Evolutionary conservation across 2,113 vertebrate species (phyloP), one percentile per base, ranked within the genome.

Genomic region (Brachypteracias leptosomus): DNA sequence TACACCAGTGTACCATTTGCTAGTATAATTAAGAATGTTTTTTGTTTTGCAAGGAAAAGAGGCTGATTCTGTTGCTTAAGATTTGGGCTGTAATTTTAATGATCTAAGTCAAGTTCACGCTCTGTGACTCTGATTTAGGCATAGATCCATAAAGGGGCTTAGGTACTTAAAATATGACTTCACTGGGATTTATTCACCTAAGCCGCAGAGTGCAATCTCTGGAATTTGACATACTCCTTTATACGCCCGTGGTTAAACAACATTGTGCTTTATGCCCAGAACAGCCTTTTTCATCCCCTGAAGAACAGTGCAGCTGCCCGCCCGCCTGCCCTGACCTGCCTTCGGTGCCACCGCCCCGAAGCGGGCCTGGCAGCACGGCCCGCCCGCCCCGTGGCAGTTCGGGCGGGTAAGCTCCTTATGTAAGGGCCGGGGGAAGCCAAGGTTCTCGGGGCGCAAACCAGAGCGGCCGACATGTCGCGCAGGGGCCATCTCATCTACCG

Each of bases 111-210:
- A 71, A 89, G 20, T 77, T 92, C 72, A 80, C 2, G 35, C 55
- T 74, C 44, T 16, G 71, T 76, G 72, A 92, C 63, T 96, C 70
- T 5, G 47, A 73, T 77, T 86, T 71, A 73, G 92, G 83, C 89
- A 15, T 58, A 35, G 49, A 79, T 85, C 86, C 87, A 85, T 40
- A 20, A 57, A 91, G 49, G 87, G 89, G 57, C 58, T 96, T 93
- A 95, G 52, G 33, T 40, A 65, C 80, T 94, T 81, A 87, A 81
- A 84, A 75, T 42, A 51, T 26, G 35, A 78, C 89, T 95, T 86
- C 42, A 26, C n/a, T 14, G 65, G 75, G 51, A 95, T 92, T 92
- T 90, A 67, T 42, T 77, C 51, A 22, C 31, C 42, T 76, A 80
- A 93, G 46, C 72, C 3, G 7, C 57, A 31, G n/a, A 76, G 57